Evolutionary conservation across 1,140 invertebrate genomes (phyloP).

Genomic region (Anadara kagoshimensis): DNA sequence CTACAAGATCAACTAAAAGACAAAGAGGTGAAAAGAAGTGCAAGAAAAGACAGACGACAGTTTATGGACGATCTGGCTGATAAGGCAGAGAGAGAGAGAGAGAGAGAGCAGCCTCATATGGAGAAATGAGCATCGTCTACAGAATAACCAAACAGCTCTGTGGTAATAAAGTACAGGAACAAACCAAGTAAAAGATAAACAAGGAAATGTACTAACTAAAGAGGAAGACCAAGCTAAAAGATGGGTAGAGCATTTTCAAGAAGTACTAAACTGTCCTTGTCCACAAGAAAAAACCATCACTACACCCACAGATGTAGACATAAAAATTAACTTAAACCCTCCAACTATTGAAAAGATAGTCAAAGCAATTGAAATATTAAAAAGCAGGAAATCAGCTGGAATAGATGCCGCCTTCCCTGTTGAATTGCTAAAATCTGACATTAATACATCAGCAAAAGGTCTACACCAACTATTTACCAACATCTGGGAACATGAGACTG

Average conservation of each 20-base stretch:
- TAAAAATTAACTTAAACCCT: not conserved
- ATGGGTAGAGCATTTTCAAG: conserved; percentile 19
- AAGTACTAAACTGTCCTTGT: conserved; percentile 13
- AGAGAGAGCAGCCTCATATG: too few relatives aligned
- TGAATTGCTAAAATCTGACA: conserved; percentile 15
- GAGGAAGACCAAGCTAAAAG: conserved; percentile 14
- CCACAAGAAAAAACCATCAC: not conserved
- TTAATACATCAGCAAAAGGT: too few relatives aligned
- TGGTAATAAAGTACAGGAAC: too few relatives aligned
- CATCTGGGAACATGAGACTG: too few relatives aligned
- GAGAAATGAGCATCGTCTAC: too few relatives aligned
- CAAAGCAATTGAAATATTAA: conserved; percentile 8
- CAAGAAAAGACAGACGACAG: too few relatives aligned
- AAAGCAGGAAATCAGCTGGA: conserved; percentile 20
- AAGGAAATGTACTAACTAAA: conserved; percentile 9
- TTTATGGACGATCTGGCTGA: conserved; percentile 2
- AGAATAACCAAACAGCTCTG: too few relatives aligned
- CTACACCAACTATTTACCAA: too few relatives aligned
- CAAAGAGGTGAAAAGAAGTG: conserved; percentile 25
- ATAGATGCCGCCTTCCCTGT: conserved; percentile 20
- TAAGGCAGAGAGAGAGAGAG: conserved; percentile 1
- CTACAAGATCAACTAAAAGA: conserved; percentile 25
- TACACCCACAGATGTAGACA: not conserved
- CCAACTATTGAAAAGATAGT: conserved; percentile 3
- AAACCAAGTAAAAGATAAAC: conserved; percentile 20